Conservation (phyloP, 2,888 invertebrate species). For the Acronicta psi region DNA sequence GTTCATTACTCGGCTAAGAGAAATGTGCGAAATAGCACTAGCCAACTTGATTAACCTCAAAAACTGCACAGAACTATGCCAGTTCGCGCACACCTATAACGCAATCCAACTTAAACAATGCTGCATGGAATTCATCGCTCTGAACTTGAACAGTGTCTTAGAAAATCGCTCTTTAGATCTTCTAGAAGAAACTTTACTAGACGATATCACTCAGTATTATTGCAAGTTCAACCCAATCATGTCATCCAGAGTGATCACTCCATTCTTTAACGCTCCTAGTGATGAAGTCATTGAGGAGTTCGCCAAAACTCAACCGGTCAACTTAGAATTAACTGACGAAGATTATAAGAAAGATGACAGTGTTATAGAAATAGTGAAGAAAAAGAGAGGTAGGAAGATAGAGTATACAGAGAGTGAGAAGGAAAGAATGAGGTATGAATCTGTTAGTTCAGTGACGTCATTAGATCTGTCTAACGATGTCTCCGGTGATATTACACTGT, state of each 20-base stretch:
- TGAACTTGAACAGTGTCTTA: slow-evolving; percentile 92
- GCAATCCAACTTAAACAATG: slow-evolving; percentile 92
- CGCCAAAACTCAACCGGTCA: slow-evolving; percentile 78
- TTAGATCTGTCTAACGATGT: slow-evolving; percentile 78
- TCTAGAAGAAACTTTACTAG: slow-evolving; percentile 89
- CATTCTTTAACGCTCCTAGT: slow-evolving; percentile 90
- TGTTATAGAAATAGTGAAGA: slow-evolving; percentile 71
- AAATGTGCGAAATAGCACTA: slow-evolving; percentile 92
- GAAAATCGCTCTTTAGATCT: slow-evolving; percentile 91
- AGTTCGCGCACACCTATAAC: slow-evolving; percentile 93
- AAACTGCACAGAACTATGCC: slow-evolving; percentile 93
- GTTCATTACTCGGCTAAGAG: slow-evolving; percentile 91
- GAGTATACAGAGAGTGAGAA: slow-evolving; percentile 84
- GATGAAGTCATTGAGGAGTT: slow-evolving; percentile 88
- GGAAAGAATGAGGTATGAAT: slow-evolving; percentile 80
- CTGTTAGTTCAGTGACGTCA: slow-evolving; percentile 79
- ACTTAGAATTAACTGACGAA: slow-evolving; percentile 84
- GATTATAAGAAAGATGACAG: slow-evolving; percentile 85
- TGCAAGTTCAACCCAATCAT: slow-evolving; percentile 89
- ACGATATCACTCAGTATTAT: slow-evolving; percentile 91
- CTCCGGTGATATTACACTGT: slow-evolving; percentile 79
- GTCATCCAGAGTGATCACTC: slow-evolving; percentile 91
- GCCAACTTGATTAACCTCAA: slow-evolving; percentile 91
- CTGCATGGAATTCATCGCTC: slow-evolving; percentile 93
- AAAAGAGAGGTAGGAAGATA: slow-evolving; percentile 83